These are phyloP conservation scores for Rhagologus leucostigma DNA, from an alignment of 2,113 vertebrate species.

Conservation along the genomic window DNA sequence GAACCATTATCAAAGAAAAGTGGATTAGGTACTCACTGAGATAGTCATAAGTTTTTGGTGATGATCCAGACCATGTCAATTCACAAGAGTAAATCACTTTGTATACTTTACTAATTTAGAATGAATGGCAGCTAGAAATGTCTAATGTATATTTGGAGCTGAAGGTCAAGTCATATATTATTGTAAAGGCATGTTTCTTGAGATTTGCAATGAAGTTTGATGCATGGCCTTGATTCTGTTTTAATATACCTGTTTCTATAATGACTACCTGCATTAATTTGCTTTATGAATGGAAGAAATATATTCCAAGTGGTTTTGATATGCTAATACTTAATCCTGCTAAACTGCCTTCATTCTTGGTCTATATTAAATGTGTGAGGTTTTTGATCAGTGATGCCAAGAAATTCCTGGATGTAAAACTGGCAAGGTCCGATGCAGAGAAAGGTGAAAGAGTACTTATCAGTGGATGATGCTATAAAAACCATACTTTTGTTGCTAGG, in stretches of 20 bases:
- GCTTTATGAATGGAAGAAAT: slow-evolving; percentile 2
- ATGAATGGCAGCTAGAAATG: background rate
- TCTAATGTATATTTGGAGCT: background rate
- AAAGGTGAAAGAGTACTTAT: slow-evolving; percentile 47
- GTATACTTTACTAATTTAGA: slow-evolving; percentile 7
- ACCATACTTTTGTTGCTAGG: slow-evolving; percentile 37
- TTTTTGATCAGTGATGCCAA: slow-evolving; percentile 11
- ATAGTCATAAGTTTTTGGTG: background rate
- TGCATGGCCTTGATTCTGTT: background rate
- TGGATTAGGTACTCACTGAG: background rate
- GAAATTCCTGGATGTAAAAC: slow-evolving; percentile 39
- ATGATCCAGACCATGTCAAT: background rate
- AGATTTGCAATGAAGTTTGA: background rate
- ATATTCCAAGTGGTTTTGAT: background rate
- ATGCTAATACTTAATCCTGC: background rate
- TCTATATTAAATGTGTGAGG: background rate
- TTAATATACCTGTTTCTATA: slow-evolving; percentile 48
- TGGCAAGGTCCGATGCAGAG: background rate
- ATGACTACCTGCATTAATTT: background rate
- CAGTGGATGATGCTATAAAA: slow-evolving; percentile 43
- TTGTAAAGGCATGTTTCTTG: background rate
- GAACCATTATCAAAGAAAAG: background rate
- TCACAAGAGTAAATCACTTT: background rate
- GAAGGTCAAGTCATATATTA: slow-evolving; percentile 15
- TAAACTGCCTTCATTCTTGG: background rate